phyloP scores from a whole-genome alignment of 2,113 vertebrate species.

The Noctilio leporinus region DNA sequence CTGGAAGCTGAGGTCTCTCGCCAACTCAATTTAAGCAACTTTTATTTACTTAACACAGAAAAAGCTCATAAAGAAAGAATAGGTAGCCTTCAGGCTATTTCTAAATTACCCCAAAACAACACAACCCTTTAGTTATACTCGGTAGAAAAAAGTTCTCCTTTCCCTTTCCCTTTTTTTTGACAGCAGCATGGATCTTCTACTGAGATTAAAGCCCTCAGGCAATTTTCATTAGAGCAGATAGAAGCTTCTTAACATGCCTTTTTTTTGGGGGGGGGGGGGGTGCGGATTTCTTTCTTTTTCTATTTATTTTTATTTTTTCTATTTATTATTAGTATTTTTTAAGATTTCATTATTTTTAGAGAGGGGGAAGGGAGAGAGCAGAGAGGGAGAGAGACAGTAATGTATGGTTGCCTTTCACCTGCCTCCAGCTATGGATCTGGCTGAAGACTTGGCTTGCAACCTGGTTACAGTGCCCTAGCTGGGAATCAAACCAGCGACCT shows the following conservation, averaged over 20 bases:
- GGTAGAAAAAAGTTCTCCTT: background rate
- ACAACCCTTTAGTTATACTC: conserved; percentile 2
- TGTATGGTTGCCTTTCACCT: too few species aligned
- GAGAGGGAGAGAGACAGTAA: too few species aligned
- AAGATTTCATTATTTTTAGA: too few species aligned
- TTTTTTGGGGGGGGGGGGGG: too few species aligned
- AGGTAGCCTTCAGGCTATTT: conserved; percentile 23
- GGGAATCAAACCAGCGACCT: too few species aligned
- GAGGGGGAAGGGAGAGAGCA: too few species aligned
- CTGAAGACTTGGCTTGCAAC: too few species aligned
- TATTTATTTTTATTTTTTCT: too few species aligned
- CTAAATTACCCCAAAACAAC: background rate
- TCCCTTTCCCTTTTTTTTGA: conserved; percentile 29
- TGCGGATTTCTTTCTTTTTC: too few species aligned
- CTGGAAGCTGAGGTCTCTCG: background rate
- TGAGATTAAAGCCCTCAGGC: background rate
- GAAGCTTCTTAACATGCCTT: conserved; percentile 17
- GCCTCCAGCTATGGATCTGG: too few species aligned
- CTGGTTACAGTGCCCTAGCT: too few species aligned
- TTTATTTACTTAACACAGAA: conserved; percentile 26
- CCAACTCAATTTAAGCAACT: conserved; percentile 9
- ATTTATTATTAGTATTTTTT: too few species aligned
- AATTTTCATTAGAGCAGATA: conserved; percentile 34
- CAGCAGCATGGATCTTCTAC: background rate
- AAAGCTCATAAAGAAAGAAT: conserved; percentile 29